Conservation (phyloP, 1,140 invertebrate species). For the Mamestra configurata region DNA sequence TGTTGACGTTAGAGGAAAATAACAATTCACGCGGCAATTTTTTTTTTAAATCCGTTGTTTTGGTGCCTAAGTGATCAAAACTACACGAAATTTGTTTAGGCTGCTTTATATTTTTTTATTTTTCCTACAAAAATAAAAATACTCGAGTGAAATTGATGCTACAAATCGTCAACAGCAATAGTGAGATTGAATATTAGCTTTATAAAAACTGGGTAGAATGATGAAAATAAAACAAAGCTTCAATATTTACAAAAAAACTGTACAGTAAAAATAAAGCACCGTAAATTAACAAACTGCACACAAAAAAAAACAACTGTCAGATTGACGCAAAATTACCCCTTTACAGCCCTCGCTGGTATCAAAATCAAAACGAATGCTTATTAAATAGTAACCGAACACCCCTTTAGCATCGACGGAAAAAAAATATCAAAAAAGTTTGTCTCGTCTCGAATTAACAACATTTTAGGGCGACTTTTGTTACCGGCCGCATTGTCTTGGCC, state of each 20-base stretch:
- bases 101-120: no score
- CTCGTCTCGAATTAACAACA: slow-evolving; percentile 71
- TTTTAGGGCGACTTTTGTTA: slow-evolving; percentile 80
- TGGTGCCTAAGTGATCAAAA: no score
- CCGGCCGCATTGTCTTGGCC: slow-evolving; percentile 66
- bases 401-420: slow-evolving; percentile 60
- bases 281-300: slow-evolving; percentile 44
- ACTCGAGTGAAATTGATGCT: no score
- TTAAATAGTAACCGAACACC: slow-evolving; percentile 79
- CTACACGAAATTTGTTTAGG: no score
- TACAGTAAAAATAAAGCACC: slow-evolving; percentile 2
- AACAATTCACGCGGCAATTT: no score
- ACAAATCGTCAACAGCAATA: no score
- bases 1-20: no score
- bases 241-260: neutral
- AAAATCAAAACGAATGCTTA: slow-evolving; percentile 70
- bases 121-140: no score
- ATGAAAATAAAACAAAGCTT: neutral
- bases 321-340: slow-evolving; percentile 69
- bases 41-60: no score
- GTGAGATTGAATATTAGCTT: no score
- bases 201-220: no score
- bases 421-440: slow-evolving; percentile 67
- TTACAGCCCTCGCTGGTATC: slow-evolving; percentile 57
- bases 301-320: slow-evolving; percentile 57